phyloP scores from a whole-genome alignment of 1,140 invertebrate genomes.

The Calliopsis andreniformis region DNA sequence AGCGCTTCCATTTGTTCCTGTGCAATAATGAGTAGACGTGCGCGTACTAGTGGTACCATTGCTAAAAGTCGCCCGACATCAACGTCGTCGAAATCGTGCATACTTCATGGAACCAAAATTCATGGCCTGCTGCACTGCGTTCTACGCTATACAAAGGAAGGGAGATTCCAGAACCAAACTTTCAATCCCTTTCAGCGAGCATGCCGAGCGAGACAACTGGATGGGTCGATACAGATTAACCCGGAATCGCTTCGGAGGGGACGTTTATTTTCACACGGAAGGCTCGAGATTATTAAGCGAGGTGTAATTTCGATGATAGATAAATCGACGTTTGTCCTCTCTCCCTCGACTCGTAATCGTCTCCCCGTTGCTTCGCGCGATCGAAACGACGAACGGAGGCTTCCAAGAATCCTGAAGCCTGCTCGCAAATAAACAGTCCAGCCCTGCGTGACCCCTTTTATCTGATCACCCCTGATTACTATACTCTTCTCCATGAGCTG shows the following conservation, averaged over 20 bases:
- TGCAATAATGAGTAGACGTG: background rate
- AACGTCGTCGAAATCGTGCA: too few relatives aligned
- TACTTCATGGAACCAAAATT: background rate
- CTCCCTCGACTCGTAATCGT: constrained; percentile 17
- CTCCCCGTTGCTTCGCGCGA: background rate
- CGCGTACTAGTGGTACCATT: too few relatives aligned
- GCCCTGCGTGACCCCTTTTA: constrained; percentile 27
- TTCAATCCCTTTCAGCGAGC: background rate
- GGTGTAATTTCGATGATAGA: constrained; percentile 33
- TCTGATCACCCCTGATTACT: constrained; percentile 57
- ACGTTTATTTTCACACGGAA: constrained; percentile 26
- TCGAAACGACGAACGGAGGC: background rate
- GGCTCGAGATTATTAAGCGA: constrained; percentile 45
- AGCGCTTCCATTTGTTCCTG: constrained; percentile 7
- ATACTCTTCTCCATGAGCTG: constrained; percentile 1
- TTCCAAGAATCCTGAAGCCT: constrained; percentile 41
- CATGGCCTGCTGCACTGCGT: background rate
- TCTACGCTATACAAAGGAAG: background rate
- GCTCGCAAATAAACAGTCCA: constrained; percentile 30
- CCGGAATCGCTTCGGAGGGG: constrained; percentile 30
- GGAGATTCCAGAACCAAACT: background rate
- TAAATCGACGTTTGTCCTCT: constrained; percentile 31
- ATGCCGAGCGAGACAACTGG: constrained; percentile 18
- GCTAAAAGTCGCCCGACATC: too few relatives aligned
- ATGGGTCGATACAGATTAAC: constrained; percentile 54